A percentile compares a stretch with the other conserved stretches of the same genome.
These are phyloP conservation scores for Taphrorychus bicolor DNA, from an alignment of 2,888 invertebrate genomes.

Conservation along the genomic window DNA sequence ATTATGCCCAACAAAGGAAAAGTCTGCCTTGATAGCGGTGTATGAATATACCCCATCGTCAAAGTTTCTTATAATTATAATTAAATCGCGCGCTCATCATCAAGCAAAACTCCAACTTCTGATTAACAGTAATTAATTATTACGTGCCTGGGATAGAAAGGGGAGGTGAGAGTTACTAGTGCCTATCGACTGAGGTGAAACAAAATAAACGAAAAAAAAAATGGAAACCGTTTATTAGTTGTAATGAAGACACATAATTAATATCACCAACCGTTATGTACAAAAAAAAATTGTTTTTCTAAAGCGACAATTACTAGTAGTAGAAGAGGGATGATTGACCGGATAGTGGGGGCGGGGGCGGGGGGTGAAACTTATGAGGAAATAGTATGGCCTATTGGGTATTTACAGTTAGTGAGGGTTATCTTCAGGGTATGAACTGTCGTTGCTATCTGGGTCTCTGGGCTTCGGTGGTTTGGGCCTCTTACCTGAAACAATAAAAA, in stretches of 20 bases:
- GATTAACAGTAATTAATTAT: no score
- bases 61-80: no score
- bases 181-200: not conserved
- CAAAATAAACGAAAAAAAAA: slow-evolving; percentile 21
- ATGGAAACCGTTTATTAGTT: slow-evolving; percentile 31
- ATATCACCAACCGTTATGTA: slow-evolving; percentile 32
- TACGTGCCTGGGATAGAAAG: not conserved
- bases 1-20: not conserved
- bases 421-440: slow-evolving; percentile 8
- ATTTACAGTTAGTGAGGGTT: slow-evolving; percentile 21
- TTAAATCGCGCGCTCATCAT: no score
- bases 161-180: not conserved
- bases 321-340: not conserved
- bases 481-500: slow-evolving; percentile 35
- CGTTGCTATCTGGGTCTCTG: slow-evolving; percentile 20
- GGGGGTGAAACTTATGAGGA: not conserved
- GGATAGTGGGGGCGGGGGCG: no score
- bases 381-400: slow-evolving; percentile 23
- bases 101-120: no score
- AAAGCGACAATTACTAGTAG: not conserved
- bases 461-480: slow-evolving; percentile 28
- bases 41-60: no score
- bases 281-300: not conserved
- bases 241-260: slow-evolving; percentile 21
- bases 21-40: no score